Conservation (phyloP, 2,888 invertebrate genomes). For the Drosophila gaucha region DNA sequence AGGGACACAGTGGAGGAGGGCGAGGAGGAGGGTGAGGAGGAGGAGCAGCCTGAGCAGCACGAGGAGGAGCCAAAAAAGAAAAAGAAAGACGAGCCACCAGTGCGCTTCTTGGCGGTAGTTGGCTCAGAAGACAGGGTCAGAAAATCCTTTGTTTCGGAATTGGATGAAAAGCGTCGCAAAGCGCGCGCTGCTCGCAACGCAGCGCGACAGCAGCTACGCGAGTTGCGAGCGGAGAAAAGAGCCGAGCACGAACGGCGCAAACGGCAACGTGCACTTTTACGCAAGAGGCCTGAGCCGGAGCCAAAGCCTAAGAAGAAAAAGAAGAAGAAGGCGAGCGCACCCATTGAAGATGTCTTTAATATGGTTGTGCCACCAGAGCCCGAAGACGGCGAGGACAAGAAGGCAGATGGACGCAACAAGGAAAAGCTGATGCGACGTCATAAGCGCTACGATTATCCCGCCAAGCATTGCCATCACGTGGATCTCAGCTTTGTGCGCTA, state of each 20-base stretch:
- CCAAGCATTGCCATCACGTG: constrained; percentile 79
- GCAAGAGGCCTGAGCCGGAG: not conserved
- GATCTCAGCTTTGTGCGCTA: constrained; percentile 73
- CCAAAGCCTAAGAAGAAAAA: constrained; percentile 14
- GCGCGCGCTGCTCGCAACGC: constrained; percentile 45
- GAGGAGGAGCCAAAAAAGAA: not conserved
- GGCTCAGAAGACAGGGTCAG: not conserved
- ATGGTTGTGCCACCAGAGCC: constrained; percentile 60
- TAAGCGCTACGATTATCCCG: constrained; percentile 64
- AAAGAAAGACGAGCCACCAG: not conserved
- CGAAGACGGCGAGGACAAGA: constrained; percentile 49
- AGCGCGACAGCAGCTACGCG: constrained; percentile 47
- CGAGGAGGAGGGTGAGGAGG: constrained; percentile 39
- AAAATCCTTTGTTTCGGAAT: not conserved
- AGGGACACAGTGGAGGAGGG: constrained; percentile 37
- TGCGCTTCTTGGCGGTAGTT: not conserved
- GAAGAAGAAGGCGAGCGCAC: constrained; percentile 3
- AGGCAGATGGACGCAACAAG: constrained; percentile 64
- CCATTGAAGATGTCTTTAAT: constrained; percentile 47
- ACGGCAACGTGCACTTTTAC: constrained; percentile 13
- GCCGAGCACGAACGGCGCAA: constrained; percentile 34
- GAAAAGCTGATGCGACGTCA: constrained; percentile 37
- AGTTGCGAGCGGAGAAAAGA: constrained; percentile 27
- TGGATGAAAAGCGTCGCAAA: constrained; percentile 5
- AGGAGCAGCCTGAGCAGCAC: too few relatives aligned